Base-by-base conservation (phyloP, 2,113 vertebrate genomes). In the Grammomys surdaster region DNA sequence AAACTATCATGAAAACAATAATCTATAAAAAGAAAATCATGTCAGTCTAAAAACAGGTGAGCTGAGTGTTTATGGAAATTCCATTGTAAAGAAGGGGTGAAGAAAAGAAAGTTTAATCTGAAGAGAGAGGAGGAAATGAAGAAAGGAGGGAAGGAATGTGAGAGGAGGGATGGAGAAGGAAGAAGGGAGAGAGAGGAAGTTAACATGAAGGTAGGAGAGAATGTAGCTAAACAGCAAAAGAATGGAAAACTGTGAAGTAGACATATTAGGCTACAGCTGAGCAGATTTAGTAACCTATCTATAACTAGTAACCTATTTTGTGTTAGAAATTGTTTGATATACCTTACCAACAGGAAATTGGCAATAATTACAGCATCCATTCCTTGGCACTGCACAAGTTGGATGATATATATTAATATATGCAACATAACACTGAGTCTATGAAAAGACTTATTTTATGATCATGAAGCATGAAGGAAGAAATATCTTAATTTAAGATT, bases 401-500 rank as follows among this genome's bases (percentile, higher is more conserved):
- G 26, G 2, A 76, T 26, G 10, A 26, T 76, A 76, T 26, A 76
- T n/a, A 43, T 73, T 22, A 16, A 43, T 40, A 10, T 72, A n/a
- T 72, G 6, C 8, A 72, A 46, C 26, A 46, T 24, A 75, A 36
- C 43, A 19, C n/a, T 46, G 24, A 46, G 10, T 2, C 22, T 56
- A 58, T 63, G 36, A 20, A 33, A 82, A 80, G 11, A 28, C n/a
- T 33, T 48, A 19, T 86, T 89, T 96, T 72, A 67, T 58, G 81
- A 84, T 90, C 40, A 26, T 4, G 46, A 94, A 19, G 1, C n/a
- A 70, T 90, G 8, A 92, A 93, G 5, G 9, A 33, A 78, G 14
- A 12, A 86, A 92, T 65, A 63, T 88, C 33, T 86, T 88, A 72
- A 86, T 89, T 92, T 81, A 73, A 73, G 11, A 31, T 70, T n/a